Percentiles rank a stretch among this genome's conserved stretches.
Evolutionary conservation across 2,888 invertebrate genomes (phyloP).

Genomic region (Dryobotodes eremita): DNA sequence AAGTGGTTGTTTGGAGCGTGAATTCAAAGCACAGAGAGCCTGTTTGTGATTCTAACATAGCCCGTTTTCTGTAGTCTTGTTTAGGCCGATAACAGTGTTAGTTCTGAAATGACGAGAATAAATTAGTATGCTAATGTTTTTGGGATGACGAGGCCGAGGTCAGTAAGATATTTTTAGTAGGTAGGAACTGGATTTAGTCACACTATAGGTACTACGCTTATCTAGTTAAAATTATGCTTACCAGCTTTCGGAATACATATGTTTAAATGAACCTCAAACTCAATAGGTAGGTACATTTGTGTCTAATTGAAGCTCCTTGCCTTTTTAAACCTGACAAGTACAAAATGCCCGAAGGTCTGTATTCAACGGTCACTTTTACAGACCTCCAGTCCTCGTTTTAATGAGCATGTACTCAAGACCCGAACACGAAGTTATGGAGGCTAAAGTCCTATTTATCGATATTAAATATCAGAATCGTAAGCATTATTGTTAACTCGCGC

Average conservation of each 20-base stretch:
- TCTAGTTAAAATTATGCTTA: background rate
- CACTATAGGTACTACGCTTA: background rate
- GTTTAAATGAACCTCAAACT: background rate
- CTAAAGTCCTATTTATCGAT: slow-evolving; percentile 39
- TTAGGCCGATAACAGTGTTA: background rate
- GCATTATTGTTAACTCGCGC: slow-evolving; percentile 56
- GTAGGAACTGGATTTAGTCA: background rate
- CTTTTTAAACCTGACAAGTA: background rate
- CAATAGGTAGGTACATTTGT: background rate
- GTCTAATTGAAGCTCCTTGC: background rate
- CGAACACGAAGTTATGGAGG: slow-evolving; percentile 16
- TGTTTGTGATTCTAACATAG: slow-evolving; percentile 42
- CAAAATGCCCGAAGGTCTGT: background rate
- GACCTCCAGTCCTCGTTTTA: background rate
- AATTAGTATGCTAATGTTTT: background rate
- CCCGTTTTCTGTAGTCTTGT: slow-evolving; percentile 4
- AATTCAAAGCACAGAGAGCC: slow-evolving; percentile 41
- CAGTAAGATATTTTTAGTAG: background rate
- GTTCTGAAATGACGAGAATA: slow-evolving; percentile 1
- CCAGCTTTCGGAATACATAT: background rate
- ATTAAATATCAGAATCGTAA: slow-evolving; percentile 58
- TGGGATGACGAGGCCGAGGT: background rate
- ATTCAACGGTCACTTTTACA: background rate
- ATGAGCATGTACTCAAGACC: slow-evolving; percentile 24
- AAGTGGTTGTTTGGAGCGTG: slow-evolving; percentile 54